These are phyloP conservation scores for Gadopsis marmoratus DNA, from an alignment of 2,797 vertebrate genomes.

Conservation along the genomic window DNA sequence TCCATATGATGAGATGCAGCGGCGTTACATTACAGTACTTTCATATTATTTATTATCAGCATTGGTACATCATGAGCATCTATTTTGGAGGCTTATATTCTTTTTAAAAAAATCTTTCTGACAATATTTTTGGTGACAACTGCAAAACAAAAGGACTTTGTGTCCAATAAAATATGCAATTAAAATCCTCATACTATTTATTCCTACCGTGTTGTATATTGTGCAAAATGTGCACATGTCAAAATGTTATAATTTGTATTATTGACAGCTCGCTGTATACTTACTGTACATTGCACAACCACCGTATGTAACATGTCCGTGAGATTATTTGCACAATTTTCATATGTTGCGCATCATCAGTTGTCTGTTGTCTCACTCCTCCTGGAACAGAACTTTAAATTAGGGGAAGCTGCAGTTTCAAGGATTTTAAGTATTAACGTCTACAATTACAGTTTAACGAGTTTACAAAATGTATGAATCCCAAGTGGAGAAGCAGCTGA, in stretches of 20 bases:
- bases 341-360: background rate
- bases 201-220: conserved; percentile 6
- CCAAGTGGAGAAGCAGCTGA: conserved; percentile 46
- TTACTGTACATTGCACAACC: background rate
- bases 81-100: background rate
- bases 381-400: conserved; percentile 27
- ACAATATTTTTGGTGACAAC: background rate
- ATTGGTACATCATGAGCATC: background rate
- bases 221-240: conserved; percentile 10
- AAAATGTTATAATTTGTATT: background rate
- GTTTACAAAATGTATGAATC: conserved; percentile 32
- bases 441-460: conserved; percentile 31
- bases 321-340: conserved; percentile 15
- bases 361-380: conserved; percentile 13
- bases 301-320: background rate
- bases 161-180: background rate
- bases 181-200: conserved; percentile 5
- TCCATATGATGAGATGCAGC: conserved; percentile 15
- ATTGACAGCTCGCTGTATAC: background rate
- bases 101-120: background rate
- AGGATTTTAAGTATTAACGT: conserved; percentile 28
- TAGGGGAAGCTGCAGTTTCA: background rate
- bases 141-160: background rate
- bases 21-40: background rate
- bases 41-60: conserved; percentile 21